These are phyloP conservation scores for Cerastis rubricosa DNA, from an alignment of 2,888 invertebrate species.

Conservation along the genomic window DNA sequence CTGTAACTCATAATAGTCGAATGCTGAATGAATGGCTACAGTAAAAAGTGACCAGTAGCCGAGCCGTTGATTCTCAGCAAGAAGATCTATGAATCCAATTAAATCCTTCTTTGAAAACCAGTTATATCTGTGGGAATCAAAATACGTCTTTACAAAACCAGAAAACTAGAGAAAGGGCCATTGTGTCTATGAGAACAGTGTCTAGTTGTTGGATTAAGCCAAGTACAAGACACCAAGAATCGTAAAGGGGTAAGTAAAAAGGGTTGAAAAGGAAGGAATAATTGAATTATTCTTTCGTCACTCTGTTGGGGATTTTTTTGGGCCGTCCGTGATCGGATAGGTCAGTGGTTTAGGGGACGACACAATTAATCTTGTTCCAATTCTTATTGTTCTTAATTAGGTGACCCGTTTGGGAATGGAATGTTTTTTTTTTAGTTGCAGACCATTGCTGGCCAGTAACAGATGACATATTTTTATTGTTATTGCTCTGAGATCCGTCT, in stretches of 20 bases:
- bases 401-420: slow-evolving; percentile 59
- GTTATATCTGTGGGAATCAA: slow-evolving; percentile 73
- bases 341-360: slow-evolving; percentile 64
- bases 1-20: slow-evolving; percentile 48
- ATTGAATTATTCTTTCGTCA: slow-evolving; percentile 60
- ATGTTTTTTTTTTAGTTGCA: slow-evolving; percentile 24
- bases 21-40: no score
- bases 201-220: slow-evolving; percentile 76
- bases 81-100: slow-evolving; percentile 62
- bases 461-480: background rate
- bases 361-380: slow-evolving; percentile 68
- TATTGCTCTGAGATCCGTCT: background rate
- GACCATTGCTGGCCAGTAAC: slow-evolving; percentile 1
- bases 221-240: slow-evolving; percentile 70
- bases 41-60: slow-evolving; percentile 54
- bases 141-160: slow-evolving; percentile 74
- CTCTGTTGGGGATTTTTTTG: slow-evolving; percentile 36
- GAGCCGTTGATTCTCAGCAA: slow-evolving; percentile 52
- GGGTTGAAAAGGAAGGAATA: slow-evolving; percentile 62
- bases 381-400: slow-evolving; percentile 64
- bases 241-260: slow-evolving; percentile 70
- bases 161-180: slow-evolving; percentile 79
- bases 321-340: slow-evolving; percentile 48
- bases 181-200: slow-evolving; percentile 78
- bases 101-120: slow-evolving; percentile 70